Conservation (phyloP, 2,113 vertebrate species). For the Notarius quadriscutis region DNA sequence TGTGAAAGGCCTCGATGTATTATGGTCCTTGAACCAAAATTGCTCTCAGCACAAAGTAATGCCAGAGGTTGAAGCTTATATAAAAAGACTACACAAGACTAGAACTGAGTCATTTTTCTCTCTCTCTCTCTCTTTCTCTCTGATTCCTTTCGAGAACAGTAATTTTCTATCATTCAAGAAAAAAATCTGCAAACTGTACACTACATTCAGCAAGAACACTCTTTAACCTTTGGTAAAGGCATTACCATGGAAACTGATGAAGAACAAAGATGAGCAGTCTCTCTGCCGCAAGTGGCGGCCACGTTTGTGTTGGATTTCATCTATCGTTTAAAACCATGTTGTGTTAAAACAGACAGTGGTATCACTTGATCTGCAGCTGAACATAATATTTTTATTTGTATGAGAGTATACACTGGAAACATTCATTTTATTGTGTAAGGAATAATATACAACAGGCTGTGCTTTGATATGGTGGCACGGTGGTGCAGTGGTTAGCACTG, state of each 20-base stretch:
- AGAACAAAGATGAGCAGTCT: background rate
- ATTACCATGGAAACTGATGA: slow-evolving; percentile 48
- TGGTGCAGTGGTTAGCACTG: too few species aligned
- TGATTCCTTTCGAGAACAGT: slow-evolving; percentile 2
- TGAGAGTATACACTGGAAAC: background rate
- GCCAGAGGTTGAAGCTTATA: background rate
- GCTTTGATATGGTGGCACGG: background rate
- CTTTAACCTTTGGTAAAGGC: slow-evolving; percentile 18
- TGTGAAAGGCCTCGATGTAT: too few species aligned
- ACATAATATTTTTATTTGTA: background rate
- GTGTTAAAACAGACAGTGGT: background rate
- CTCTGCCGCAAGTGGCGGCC: background rate
- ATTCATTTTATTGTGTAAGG: background rate
- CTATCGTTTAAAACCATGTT: slow-evolving; percentile 13
- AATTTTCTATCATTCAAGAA: slow-evolving; percentile 37
- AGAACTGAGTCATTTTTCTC: slow-evolving; percentile 20
- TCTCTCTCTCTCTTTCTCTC: background rate
- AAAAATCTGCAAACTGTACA: slow-evolving; percentile 6
- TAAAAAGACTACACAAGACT: background rate
- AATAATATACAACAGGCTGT: background rate
- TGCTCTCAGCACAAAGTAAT: background rate
- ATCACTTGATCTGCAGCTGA: rapidly evolving
- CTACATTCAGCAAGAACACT: background rate
- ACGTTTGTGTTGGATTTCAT: slow-evolving; percentile 19
- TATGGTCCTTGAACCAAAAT: background rate